Evolutionary conservation across 1,140 invertebrate species (phyloP).

Genomic region (Leptinotarsa lineolata): DNA sequence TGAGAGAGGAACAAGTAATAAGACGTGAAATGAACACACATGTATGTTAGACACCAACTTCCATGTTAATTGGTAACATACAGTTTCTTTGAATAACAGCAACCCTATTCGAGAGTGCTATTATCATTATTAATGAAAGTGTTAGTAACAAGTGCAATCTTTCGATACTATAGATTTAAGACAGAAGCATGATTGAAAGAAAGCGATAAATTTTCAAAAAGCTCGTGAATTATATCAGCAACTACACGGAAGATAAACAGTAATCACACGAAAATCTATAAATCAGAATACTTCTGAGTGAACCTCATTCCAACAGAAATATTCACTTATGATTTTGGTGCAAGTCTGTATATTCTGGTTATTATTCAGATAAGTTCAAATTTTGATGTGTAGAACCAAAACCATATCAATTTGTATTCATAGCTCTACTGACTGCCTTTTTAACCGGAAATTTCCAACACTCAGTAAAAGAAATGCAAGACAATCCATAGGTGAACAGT

Average conservation of each 20-base stretch:
- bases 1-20: no score
- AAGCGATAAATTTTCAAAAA: background rate
- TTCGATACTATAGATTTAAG: no score
- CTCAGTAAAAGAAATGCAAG: no score
- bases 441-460: constrained; percentile 4
- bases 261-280: background rate
- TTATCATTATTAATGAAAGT: no score
- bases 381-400: constrained; percentile 9
- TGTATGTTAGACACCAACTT: no score
- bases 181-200: background rate
- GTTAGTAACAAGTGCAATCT: no score
- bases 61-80: no score
- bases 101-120: no score
- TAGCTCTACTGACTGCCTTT: constrained; percentile 19
- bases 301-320: background rate
- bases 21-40: no score
- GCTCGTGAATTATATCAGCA: constrained; percentile 7
- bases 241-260: constrained; percentile 22
- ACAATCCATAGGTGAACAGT: no score
- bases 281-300: background rate
- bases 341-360: background rate
- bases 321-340: background rate
- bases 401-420: constrained; percentile 13
- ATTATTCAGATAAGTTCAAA: background rate
- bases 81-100: no score